phyloP scores from a whole-genome alignment of 2,113 vertebrate genomes.

The Calyptommatus sinebrachiatus region DNA sequence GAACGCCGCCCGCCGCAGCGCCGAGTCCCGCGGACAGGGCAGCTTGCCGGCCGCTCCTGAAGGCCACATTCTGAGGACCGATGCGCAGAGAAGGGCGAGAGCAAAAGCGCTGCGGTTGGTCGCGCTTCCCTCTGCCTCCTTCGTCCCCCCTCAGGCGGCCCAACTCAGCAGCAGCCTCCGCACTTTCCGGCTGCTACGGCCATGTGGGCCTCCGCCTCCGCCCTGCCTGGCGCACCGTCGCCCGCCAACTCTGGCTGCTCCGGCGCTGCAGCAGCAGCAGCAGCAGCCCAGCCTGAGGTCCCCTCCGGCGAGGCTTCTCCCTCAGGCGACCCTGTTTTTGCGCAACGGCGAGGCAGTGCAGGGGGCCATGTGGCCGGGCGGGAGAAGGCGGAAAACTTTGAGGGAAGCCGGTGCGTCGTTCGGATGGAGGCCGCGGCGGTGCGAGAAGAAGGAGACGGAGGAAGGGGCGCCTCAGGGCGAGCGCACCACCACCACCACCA shows the following conservation, averaged over 20 bases:
- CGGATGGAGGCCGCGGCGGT: neutral
- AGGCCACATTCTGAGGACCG: conserved; percentile 80
- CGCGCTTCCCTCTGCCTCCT: neutral
- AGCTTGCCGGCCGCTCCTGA: conserved; percentile 82
- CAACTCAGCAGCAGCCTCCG: conserved; percentile 10
- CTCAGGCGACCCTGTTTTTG: neutral
- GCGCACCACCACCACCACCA: neutral
- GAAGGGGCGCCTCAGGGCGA: neutral
- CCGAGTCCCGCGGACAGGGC: conserved; percentile 87
- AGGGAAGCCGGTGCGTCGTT: neutral
- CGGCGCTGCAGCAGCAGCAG: conserved; percentile 33
- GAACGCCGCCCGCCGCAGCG: conserved; percentile 87
- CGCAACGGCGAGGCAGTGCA: neutral
- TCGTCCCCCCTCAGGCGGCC: conserved; percentile 11
- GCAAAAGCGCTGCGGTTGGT: too few species aligned
- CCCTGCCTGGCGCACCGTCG: neutral
- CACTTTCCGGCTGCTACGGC: conserved; percentile 28
- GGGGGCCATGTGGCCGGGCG: neutral
- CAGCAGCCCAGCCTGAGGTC: neutral
- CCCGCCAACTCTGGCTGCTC: conserved; percentile 26
- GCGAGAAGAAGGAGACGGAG: too few species aligned
- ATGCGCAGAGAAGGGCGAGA: neutral
- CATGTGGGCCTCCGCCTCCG: conserved; percentile 39
- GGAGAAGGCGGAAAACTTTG: neutral
- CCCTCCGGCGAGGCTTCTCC: too few species aligned